phyloP scores from a whole-genome alignment of 2,113 vertebrate genomes.

The pig (Sus scrofa) region T2T-Sscrofa CM000818.6:116922001-116922500 shows the following conservation, averaged over 20 bases:
- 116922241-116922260: not conserved
- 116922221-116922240: not conserved
- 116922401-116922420: not conserved
- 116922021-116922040: not conserved
- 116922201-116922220: conserved; percentile 16
- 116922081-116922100: not conserved
- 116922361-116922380: not conserved
- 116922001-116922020: not conserved
- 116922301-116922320: not conserved
- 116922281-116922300: not conserved
- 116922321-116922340: not conserved
- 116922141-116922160: not conserved
- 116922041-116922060: not conserved
- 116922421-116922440: not conserved
- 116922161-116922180: not conserved
- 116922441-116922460: conserved; percentile 29
- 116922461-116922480: not conserved
- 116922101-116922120: not conserved
- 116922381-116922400: not conserved
- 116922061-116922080: not conserved
- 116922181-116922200: not conserved
- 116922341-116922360: not conserved
- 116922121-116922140: not conserved
- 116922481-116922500: conserved; percentile 35
- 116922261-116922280: not conserved